Conservation (phyloP, 2,113 vertebrate genomes). For the Helogale parvula region DNA sequence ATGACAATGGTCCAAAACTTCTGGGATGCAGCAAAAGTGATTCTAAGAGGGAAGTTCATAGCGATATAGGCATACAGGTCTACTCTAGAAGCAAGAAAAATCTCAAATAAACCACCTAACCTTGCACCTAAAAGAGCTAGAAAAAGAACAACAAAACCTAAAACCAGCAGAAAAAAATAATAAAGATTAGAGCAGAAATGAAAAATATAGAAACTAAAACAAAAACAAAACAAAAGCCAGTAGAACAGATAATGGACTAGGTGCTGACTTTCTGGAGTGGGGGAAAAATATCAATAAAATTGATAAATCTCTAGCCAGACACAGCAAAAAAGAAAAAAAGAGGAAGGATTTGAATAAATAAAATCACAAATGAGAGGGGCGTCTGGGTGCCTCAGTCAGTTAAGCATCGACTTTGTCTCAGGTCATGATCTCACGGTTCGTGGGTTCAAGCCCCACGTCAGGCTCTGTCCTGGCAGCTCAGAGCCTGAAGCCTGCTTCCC, state of each 20-base stretch:
- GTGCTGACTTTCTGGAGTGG: not conserved
- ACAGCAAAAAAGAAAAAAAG: not conserved
- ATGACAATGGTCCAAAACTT: not conserved
- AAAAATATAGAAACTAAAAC: not conserved
- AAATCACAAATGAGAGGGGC: not conserved
- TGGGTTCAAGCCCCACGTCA: no score
- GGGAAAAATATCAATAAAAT: not conserved
- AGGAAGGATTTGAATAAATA: not conserved
- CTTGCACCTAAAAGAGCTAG: not conserved
- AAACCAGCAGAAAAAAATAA: not conserved
- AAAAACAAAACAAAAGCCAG: no score
- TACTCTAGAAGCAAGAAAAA: not conserved
- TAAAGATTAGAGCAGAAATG: not conserved
- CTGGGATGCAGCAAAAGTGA: not conserved
- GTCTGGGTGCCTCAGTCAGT: no score
- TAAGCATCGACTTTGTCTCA: no score
- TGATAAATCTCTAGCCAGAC: not conserved
- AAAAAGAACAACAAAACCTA: not conserved
- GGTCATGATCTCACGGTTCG: no score
- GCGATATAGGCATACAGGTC: not conserved
- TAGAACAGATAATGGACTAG: not conserved
- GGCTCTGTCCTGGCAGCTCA: no score
- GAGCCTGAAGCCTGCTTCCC: no score
- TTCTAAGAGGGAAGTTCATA: not conserved
- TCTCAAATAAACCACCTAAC: not conserved